Conservation (phyloP, 2,797 vertebrate species). For the Peromyscus melanophrys region DNA sequence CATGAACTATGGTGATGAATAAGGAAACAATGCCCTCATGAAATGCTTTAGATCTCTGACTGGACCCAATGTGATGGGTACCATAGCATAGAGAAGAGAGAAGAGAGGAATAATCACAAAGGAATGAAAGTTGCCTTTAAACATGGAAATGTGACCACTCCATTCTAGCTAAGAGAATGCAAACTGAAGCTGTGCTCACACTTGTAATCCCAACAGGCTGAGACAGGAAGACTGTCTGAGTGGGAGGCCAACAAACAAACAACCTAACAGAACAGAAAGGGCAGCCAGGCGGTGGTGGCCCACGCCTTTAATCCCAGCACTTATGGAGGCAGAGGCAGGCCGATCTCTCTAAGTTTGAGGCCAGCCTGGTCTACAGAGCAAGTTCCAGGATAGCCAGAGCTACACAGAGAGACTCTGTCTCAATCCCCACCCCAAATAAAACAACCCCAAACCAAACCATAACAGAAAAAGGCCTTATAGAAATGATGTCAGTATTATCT, state of each 20-base stretch:
- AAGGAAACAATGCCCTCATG: not conserved
- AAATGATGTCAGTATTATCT: conserved; percentile 54
- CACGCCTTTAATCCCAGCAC: not conserved
- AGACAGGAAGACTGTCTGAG: not conserved
- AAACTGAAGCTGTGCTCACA: conserved; percentile 15
- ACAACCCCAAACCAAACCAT: not conserved
- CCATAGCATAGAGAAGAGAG: not conserved
- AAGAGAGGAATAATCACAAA: conserved; percentile 25
- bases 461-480: not conserved
- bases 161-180: conserved; percentile 39
- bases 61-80: not conserved
- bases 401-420: not conserved
- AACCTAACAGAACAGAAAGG: not conserved
- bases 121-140: conserved; percentile 44
- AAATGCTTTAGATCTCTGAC: not conserved
- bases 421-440: not conserved
- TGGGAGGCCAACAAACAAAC: not conserved
- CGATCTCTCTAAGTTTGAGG: not conserved
- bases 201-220: not conserved
- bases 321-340: not conserved
- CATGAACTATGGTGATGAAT: not conserved
- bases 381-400: not conserved
- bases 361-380: not conserved
- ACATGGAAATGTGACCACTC: not conserved
- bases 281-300: not conserved